Evolutionary conservation across 2,113 vertebrate genomes (phyloP).

Genomic region (Neodon shergylaensis): DNA sequence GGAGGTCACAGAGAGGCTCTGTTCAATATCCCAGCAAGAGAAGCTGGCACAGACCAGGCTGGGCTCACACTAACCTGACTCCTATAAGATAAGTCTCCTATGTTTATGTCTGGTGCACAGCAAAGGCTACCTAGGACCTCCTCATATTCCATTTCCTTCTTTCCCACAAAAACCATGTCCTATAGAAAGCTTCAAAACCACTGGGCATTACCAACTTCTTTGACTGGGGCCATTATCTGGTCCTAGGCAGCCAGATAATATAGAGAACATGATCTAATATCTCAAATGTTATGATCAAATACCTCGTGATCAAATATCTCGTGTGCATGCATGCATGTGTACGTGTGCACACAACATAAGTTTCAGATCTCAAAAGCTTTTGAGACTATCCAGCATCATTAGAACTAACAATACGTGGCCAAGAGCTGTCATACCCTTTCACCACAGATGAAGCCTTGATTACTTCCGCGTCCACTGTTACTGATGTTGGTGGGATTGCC

Average conservation of each 20-base stretch:
- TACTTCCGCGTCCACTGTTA: background rate
- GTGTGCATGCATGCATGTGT: background rate
- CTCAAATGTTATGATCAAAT: background rate
- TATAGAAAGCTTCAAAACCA: background rate
- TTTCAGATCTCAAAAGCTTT: background rate
- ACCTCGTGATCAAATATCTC: no score
- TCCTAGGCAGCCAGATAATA: background rate
- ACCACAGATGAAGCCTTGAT: background rate
- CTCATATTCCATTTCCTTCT: background rate
- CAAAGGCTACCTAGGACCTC: background rate
- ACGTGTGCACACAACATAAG: background rate
- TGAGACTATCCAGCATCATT: background rate
- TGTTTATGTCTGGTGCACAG: background rate
- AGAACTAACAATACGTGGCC: background rate
- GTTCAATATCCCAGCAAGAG: background rate
- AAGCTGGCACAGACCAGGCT: background rate
- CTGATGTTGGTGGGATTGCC: no score
- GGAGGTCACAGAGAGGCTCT: background rate
- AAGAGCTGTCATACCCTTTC: background rate
- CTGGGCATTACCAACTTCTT: background rate
- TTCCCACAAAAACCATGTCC: rapidly evolving
- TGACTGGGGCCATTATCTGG: background rate
- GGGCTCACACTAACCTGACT: rapidly evolving
- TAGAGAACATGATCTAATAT: background rate
- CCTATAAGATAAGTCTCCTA: background rate